Base-by-base conservation (phyloP, 2,888 invertebrate genomes). In the Mimas tiliae region DNA sequence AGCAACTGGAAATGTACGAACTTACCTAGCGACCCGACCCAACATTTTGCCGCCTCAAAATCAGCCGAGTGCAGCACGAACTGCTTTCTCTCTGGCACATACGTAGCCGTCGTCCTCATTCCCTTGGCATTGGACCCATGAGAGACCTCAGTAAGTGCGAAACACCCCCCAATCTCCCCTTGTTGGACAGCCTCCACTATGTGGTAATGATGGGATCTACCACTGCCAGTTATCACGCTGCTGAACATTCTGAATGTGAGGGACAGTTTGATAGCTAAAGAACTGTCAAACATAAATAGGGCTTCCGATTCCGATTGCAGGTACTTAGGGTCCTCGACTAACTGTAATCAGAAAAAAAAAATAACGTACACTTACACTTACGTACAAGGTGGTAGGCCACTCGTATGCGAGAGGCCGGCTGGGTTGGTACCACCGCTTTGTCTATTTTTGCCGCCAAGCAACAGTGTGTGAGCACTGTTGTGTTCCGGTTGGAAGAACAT, bases 81-180 rank as follows among this genome's bases (percentile, higher is more conserved):
- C 84, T 96, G 95, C 85, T 95, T 94, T 9, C 95, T 96, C 67
- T 94, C 94, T 0, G 96, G 94, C 80, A 97, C 95, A 85, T 96
- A 98, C 0, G 96, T 97, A 0, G 98, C 98, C 0, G 95, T 96
- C 0, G 98, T 98, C 76, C 96, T 94, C 96, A 98, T 97, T 4
- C 96, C 96, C 79, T 96, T 96, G 0, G 97, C 97, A 85, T 98
- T 98, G 34, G 97, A 98, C 0, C 98, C 98, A 84, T 99, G 98
- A 0, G 97, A 95, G 9, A 98, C 95, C 88, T 99, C 98, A 0
- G 98, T 98, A 55, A 98, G 85, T 0, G 97, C 97, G 86, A 97
- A 98, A 76, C 97, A 93, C 0, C 94, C 94, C 0, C 89, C 89
- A 14, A 93, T 90, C 71, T 83, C 81, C 1, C 79, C 92, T 0